Evolutionary conservation across 37 sponge, comb jelly and placozoan genomes (phyloP).

Genomic region (Amphimedon queenslandica): DNA sequence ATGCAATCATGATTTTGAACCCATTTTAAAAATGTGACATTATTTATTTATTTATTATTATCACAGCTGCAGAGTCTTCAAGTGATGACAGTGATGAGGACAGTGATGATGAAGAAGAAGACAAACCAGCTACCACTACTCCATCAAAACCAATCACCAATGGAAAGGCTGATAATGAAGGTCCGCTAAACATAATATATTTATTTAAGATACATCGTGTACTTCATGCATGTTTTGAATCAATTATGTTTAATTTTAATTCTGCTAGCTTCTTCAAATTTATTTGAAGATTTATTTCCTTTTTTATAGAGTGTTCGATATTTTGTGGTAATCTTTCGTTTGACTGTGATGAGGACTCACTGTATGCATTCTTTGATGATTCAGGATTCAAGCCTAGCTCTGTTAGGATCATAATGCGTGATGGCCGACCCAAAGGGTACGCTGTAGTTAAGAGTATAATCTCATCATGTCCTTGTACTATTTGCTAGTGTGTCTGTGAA

Average conservation of each 20-base stretch:
- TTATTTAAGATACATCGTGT: too few species aligned
- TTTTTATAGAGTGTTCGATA: conserved; percentile 14
- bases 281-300: too few species aligned
- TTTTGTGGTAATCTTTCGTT: conserved; percentile 65
- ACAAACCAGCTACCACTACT: conserved; percentile 5
- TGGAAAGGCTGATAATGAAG: not conserved
- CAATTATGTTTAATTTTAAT: too few species aligned
- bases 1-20: too few species aligned
- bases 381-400: conserved; percentile 31
- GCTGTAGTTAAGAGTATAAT: not conserved
- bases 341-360: conserved; percentile 37
- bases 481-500: too few species aligned
- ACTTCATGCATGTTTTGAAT: too few species aligned
- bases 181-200: not conserved
- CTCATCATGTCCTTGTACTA: too few species aligned
- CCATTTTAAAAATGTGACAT: too few species aligned
- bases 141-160: not conserved
- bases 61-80: not conserved
- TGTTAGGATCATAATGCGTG: conserved; percentile 56
- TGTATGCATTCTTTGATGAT: conserved; percentile 47
- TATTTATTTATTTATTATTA: not conserved
- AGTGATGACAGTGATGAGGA: conserved; percentile 27
- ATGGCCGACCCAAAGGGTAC: conserved; percentile 73
- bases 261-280: too few species aligned
- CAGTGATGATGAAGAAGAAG: conserved; percentile 8